A percentile compares a stretch with the other conserved stretches of the same genome.
These are phyloP conservation scores for Morone chrysops DNA, from an alignment of 2,113 vertebrate genomes.

Conservation along the genomic window DNA sequence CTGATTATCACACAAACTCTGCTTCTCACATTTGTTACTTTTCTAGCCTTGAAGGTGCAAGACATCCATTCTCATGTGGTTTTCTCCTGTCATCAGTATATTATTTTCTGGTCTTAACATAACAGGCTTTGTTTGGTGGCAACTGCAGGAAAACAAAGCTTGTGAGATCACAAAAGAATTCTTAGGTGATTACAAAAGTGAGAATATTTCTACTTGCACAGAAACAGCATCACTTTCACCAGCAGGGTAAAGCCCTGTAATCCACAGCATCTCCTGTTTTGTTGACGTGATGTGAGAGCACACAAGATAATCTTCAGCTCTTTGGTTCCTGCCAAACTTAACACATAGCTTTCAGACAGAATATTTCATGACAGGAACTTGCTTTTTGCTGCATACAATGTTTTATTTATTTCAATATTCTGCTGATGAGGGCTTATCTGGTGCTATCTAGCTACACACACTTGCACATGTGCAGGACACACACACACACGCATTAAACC, in stretches of 20 bases:
- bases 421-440: conserved; percentile 46
- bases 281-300: not conserved
- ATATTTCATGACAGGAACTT: conserved; percentile 42
- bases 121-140: not conserved
- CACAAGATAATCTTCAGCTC: not conserved
- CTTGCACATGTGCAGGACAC: not conserved
- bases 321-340: not conserved
- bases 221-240: not conserved
- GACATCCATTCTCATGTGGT: not conserved
- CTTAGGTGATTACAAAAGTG: not conserved
- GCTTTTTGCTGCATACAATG: conserved; percentile 18
- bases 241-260: not conserved
- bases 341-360: conserved; percentile 9
- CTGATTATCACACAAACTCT: not conserved
- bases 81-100: not conserved
- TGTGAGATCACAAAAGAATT: not conserved
- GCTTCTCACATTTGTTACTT: not conserved
- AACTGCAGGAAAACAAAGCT: not conserved
- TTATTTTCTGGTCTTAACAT: not conserved
- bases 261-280: not conserved
- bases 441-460: not conserved
- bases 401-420: conserved; percentile 19
- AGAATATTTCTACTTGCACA: not conserved
- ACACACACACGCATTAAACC: conserved; percentile 16
- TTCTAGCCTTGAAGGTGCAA: not conserved